Conservation (phyloP, 2,888 invertebrate genomes). For the Quadroppia sp. region DNA sequence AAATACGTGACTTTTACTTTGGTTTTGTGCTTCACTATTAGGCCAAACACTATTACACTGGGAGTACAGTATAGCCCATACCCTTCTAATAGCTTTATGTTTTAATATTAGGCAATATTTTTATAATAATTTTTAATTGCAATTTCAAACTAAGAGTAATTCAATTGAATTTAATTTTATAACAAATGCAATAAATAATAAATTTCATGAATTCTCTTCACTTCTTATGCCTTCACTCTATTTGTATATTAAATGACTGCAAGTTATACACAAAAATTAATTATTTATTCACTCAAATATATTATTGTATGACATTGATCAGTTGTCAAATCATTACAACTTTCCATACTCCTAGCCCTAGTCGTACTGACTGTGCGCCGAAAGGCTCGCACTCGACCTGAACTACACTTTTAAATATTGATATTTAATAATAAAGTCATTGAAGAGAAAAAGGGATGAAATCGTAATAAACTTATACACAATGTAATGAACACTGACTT, state of each 20-base stretch:
- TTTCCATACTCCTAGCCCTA: background rate
- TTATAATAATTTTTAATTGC: background rate
- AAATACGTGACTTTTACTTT: slow-evolving; percentile 33
- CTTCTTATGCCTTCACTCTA: too few relatives aligned
- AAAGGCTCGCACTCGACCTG: background rate
- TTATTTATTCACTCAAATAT: background rate
- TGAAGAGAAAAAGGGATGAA: slow-evolving; percentile 3
- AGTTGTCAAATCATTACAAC: background rate
- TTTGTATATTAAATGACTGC: background rate
- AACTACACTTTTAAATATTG: background rate
- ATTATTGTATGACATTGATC: background rate
- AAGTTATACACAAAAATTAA: too few relatives aligned
- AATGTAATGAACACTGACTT: background rate
- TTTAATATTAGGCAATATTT: background rate
- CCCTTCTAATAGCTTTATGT: background rate
- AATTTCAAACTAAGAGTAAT: background rate
- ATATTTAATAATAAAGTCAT: background rate
- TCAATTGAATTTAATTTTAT: background rate
- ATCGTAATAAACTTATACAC: slow-evolving; percentile 8
- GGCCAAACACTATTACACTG: background rate
- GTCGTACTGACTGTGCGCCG: background rate
- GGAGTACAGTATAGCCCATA: background rate
- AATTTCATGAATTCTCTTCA: too few relatives aligned
- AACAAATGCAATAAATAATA: background rate
- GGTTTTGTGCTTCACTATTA: slow-evolving; percentile 18